phyloP scores from a whole-genome alignment of 2,113 vertebrate genomes.

The Heloderma charlesbogerti region DNA sequence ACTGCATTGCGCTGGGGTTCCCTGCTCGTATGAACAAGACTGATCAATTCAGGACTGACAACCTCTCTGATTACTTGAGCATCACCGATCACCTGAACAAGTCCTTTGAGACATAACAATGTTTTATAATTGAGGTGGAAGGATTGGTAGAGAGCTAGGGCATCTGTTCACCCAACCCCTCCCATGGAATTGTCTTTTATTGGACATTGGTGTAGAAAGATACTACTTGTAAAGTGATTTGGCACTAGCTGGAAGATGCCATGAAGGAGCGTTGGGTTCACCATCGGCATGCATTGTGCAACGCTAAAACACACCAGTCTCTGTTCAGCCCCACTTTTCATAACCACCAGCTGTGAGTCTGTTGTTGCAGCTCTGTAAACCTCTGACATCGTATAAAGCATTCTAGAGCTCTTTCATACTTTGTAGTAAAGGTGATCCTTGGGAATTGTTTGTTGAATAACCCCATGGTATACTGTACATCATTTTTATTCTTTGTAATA shows the following conservation, averaged over 20 bases:
- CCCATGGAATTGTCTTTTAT: not conserved
- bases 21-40: not conserved
- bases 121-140: not conserved
- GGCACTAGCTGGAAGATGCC: not conserved
- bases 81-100: not conserved
- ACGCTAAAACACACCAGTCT: not conserved
- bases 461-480: constrained; percentile 6
- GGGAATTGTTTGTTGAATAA: constrained; percentile 39
- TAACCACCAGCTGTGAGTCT: not conserved
- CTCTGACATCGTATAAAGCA: not conserved
- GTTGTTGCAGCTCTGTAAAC: constrained; percentile 28
- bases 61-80: not conserved
- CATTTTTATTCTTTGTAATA: constrained; percentile 44
- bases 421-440: constrained; percentile 29
- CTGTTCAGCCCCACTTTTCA: not conserved
- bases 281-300: not conserved
- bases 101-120: not conserved
- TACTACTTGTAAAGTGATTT: not conserved
- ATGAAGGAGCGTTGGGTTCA: not conserved
- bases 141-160: not conserved
- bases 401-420: not conserved
- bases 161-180: fast-evolving
- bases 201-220: not conserved
- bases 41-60: not conserved
- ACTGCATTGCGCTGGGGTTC: not conserved